Conservation (phyloP, 2,888 invertebrate genomes). For the Trichopoda pennipes region DNA sequence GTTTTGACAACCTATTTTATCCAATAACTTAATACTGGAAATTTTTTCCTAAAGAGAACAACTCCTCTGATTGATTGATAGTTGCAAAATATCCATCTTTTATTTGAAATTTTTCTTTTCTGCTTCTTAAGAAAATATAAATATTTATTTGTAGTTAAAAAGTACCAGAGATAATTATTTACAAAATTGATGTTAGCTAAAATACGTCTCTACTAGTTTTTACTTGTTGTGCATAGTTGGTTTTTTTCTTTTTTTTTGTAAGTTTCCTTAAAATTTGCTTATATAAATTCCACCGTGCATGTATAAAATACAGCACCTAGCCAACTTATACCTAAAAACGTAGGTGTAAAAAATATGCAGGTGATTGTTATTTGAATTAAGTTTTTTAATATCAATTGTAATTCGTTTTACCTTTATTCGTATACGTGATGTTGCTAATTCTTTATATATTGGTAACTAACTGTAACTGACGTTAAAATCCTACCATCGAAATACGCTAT, state of each 20-base stretch:
- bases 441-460: slow-evolving; percentile 41
- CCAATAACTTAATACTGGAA: too few relatives aligned
- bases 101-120: too few relatives aligned
- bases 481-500: slow-evolving; percentile 45
- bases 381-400: slow-evolving; percentile 37
- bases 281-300: neutral
- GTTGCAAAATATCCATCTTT: too few relatives aligned
- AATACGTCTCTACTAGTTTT: neutral
- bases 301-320: neutral
- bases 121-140: too few relatives aligned
- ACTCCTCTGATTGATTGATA: too few relatives aligned
- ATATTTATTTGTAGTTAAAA: too few relatives aligned
- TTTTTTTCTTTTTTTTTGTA: too few relatives aligned
- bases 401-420: neutral
- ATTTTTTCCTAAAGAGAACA: too few relatives aligned
- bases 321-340: neutral
- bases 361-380: slow-evolving; percentile 21
- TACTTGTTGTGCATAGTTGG: neutral
- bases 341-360: neutral
- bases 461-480: slow-evolving; percentile 54
- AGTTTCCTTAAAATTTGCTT: neutral
- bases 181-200: too few relatives aligned
- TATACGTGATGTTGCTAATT: slow-evolving; percentile 16
- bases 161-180: too few relatives aligned
- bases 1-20: too few relatives aligned